These are phyloP conservation scores for Corynorhinus townsendii DNA, from an alignment of 2,113 vertebrate genomes.

Conservation along the genomic window DNA sequence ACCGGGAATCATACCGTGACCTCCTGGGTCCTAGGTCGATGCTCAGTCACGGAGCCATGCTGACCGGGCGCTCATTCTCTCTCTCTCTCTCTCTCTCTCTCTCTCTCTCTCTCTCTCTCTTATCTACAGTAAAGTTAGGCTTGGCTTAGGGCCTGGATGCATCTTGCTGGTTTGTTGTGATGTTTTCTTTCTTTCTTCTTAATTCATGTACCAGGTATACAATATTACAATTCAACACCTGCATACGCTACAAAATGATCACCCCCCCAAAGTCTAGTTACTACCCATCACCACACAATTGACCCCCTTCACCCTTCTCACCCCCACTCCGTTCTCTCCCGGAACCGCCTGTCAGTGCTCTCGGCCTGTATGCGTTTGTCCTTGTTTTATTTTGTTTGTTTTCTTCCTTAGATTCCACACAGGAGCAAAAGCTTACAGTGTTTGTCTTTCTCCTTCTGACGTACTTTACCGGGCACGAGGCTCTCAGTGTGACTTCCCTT, in stretches of 20 bases:
- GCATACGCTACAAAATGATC: not conserved
- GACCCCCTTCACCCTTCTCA: not conserved
- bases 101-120: not conserved
- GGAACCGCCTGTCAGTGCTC: not conserved
- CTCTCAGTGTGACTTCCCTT: not conserved
- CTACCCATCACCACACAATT: not conserved
- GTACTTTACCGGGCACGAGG: not conserved
- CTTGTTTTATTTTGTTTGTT: not conserved
- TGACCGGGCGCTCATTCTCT: not conserved
- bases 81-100: not conserved
- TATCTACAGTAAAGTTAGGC: not conserved
- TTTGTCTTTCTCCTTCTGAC: not conserved
- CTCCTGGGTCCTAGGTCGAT: too few relatives aligned
- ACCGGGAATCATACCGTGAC: too few relatives aligned
- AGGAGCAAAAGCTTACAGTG: not conserved
- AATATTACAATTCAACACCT: not conserved
- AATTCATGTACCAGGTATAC: not conserved
- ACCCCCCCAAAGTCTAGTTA: not conserved
- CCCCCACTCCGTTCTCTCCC: not conserved
- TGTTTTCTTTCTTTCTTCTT: not conserved
- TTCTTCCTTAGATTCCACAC: not conserved
- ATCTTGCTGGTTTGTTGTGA: not conserved
- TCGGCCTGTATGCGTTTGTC: not conserved
- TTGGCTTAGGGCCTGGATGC: not conserved
- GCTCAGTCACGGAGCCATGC: too few relatives aligned